Base-by-base conservation (phyloP, 2,113 vertebrate species). In the Gymnocephalus cernua region DNA sequence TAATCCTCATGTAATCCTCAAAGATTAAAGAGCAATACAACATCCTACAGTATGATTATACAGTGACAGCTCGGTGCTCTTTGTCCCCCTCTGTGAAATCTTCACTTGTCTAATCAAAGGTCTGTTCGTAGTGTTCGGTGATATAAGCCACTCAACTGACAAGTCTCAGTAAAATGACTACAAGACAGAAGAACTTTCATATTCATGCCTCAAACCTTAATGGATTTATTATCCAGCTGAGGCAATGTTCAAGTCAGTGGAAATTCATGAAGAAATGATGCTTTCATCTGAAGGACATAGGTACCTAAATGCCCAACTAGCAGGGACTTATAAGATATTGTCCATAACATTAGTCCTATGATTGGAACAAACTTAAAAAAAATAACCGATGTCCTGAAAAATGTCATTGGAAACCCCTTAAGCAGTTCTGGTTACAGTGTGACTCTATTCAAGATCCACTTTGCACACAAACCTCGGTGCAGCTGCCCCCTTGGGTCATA, bases 401-500 rank as follows among this genome's bases (percentile, higher is more conserved):
- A 21, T 29, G 38, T 50, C 8, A 18, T 47, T n/a, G 25, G 10
- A 77, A 16, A 0, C 1, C 5, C 15, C 54, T 45, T 35, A 56
- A 38, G 74, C 25, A 54, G 63, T 11, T 54, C 10, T 47, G 29
- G 44, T 41, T 41, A 3, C 21, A n/a, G 18, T 65, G 61, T 62
- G 53, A 73, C n/a, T 79, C 25, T 14, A 51, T 35, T 19, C 4
- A 16, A 25, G 35, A 71, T 62, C 58, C 32, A 38, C 57, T 68
- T 59, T 45, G 45, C 67, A 73, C 68, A 51, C 12, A 81, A 5
- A 11, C 27, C 53, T 74, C 13, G 16, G 63, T 45, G 66, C 63
- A 1, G 5, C 68, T 32, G 10, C 23, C 19, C 72, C 73, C 45
- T 3, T 5, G 72, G 70, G 69, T 78, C 72, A 67, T 19, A 2